These are phyloP conservation scores for Heliornis fulica DNA, from an alignment of 2,113 vertebrate species.

Conservation along the genomic window DNA sequence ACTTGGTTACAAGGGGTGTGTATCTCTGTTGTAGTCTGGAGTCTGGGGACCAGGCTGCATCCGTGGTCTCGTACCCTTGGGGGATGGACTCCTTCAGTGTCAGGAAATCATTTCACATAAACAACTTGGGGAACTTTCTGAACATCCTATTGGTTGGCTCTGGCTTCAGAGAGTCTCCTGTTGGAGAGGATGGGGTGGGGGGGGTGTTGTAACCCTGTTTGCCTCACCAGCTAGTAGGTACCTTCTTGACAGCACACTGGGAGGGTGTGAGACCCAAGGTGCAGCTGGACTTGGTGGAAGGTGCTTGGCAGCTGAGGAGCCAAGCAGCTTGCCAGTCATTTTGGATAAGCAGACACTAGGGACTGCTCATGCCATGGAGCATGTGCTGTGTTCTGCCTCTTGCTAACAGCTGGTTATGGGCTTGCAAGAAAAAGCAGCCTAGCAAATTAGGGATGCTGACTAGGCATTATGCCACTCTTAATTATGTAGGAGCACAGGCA, in stretches of 20 bases:
- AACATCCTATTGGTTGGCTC: background rate
- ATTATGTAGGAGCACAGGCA: background rate
- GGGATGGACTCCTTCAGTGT: background rate
- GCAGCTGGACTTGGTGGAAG: background rate
- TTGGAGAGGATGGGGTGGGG: background rate
- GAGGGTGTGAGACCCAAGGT: background rate
- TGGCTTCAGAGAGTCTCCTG: background rate
- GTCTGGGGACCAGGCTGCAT: background rate
- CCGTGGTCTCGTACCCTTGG: accelerated
- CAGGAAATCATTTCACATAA: background rate
- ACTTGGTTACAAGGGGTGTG: accelerated
- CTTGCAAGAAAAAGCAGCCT: background rate
- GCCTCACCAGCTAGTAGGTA: background rate
- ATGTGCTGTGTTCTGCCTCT: background rate
- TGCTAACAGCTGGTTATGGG: background rate
- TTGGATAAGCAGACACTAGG: background rate
- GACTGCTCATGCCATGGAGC: background rate
- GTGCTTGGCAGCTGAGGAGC: background rate
- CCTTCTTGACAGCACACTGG: background rate
- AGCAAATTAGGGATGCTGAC: background rate
- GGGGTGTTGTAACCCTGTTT: background rate
- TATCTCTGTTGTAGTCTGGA: background rate
- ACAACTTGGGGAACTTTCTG: background rate
- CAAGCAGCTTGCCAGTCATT: background rate
- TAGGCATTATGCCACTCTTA: background rate